Percentiles rank a stretch among this genome's conserved stretches.
These are phyloP conservation scores for Sesamia inferens DNA, from an alignment of 2,888 invertebrate species.

Conservation along the genomic window DNA sequence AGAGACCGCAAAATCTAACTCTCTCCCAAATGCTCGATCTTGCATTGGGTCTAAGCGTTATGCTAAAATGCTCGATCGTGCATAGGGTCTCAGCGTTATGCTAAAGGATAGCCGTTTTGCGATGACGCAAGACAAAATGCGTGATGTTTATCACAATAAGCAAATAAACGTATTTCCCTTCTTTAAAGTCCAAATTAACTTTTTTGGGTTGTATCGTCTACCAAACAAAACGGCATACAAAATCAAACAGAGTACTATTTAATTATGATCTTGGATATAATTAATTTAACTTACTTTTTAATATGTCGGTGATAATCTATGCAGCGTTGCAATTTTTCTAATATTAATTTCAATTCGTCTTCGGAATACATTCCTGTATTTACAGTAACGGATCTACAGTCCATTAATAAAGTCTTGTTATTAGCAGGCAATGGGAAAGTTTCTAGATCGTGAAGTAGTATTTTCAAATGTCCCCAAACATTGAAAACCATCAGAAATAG, in stretches of 20 bases:
- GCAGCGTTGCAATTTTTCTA: constrained; percentile 32
- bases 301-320: constrained; percentile 47
- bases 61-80: no score
- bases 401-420: background rate
- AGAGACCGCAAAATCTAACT: background rate
- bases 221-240: no score
- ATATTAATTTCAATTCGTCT: constrained; percentile 27
- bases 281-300: constrained; percentile 30
- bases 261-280: background rate
- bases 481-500: constrained; percentile 28
- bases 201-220: no score
- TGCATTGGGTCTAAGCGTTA: no score
- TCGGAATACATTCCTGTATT: constrained; percentile 37
- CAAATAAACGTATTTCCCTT: no score
- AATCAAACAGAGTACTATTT: background rate
- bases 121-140: no score
- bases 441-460: constrained; percentile 26
- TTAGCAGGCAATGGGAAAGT: constrained; percentile 29
- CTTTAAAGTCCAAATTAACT: no score
- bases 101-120: no score
- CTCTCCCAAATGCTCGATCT: no score
- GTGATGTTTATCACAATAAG: no score
- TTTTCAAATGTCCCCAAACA: constrained; percentile 39
- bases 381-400: background rate
- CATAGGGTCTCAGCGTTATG: no score